Evolutionary conservation across 1,140 invertebrate genomes (phyloP), one percentile per base, ranked within the genome.

Genomic region (Nilaparvata lugens): DNA sequence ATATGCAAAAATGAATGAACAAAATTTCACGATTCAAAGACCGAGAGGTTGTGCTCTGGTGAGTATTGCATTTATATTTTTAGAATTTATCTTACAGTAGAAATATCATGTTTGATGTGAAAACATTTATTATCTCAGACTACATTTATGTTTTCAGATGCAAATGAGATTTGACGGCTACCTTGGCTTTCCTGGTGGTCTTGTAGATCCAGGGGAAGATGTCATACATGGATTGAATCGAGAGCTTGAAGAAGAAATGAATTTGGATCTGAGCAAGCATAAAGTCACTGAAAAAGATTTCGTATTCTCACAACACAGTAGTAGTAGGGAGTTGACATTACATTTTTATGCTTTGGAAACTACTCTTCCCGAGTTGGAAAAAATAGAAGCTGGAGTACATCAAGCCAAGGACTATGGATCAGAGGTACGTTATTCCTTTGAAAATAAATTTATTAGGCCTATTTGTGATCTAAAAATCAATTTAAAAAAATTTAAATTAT

Each of bases 131-230:
- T 4, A 35, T 35, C 13, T 35, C 4, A 6, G n/a, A n/a, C n/a
- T n/a, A n/a, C n/a, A 2, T 35, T 4, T 35, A 35, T 35, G 7
- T 35, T 35, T 71, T 31, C 66, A 81, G 79, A 81, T 82, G 80
- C 78, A 80, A 62, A 67, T 81, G 67, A 62, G 81, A 40, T 82
- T 81, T 74, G 81, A 83, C 73, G 81, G 81, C 4, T 69, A 73
- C n/a, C 60, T 82, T 31, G 81, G 81, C 5, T 83, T 83, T 71
- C 79, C 79, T 52, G 81, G 81, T 24, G 81, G 81, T 14, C 52
- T 80, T 4, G 69, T 82, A 9, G 76, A 81, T 58, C 56, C 65
- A 3, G 75, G 73, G 14, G 76, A 80, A 67, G 66, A 72, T 60
- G 64, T 72, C 2, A 62, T 76, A 4, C 59, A 69, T 13, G 76